Percentiles rank a stretch among this genome's conserved stretches.
Conservation (phyloP, 2,113 vertebrate genomes). For the Epinephelus cyanopodus region DNA sequence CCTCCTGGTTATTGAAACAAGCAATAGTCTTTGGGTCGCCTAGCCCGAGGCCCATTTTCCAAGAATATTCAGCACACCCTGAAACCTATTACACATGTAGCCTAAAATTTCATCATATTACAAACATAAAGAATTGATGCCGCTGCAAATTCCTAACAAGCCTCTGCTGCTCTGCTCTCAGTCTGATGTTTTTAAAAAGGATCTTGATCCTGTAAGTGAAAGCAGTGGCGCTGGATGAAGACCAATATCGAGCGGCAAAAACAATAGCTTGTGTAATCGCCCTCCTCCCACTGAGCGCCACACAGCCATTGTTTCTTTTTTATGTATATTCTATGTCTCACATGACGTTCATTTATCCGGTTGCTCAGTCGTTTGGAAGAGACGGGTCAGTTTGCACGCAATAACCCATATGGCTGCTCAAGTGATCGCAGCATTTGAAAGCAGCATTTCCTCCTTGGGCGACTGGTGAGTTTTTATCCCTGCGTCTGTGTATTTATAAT, state of each 20-base stretch:
- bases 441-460: background rate
- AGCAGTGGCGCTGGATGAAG: conserved; percentile 26
- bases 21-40: conserved; percentile 38
- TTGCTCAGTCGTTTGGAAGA: conserved; percentile 13
- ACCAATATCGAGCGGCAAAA: conserved; percentile 32
- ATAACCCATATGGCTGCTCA: conserved; percentile 10
- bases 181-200: conserved; percentile 8
- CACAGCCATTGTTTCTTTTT: conserved; percentile 40
- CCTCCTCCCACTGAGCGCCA: background rate
- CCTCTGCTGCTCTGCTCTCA: conserved; percentile 21
- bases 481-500: conserved; percentile 53
- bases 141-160: conserved; percentile 30
- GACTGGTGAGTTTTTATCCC: conserved; percentile 23
- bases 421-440: conserved; percentile 17
- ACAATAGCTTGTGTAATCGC: conserved; percentile 63
- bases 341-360: background rate
- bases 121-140: conserved; percentile 45
- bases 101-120: conserved; percentile 53
- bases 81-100: conserved; percentile 53
- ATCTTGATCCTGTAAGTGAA: conserved; percentile 28
- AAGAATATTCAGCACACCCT: conserved; percentile 46
- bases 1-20: conserved; percentile 53
- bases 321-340: conserved; percentile 24
- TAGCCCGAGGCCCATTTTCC: conserved; percentile 18
- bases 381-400: conserved; percentile 29